Evolutionary conservation across 2,888 invertebrate species (phyloP), one percentile per base, ranked within the genome.

Genomic region (Listrodromus nycthemerus): DNA sequence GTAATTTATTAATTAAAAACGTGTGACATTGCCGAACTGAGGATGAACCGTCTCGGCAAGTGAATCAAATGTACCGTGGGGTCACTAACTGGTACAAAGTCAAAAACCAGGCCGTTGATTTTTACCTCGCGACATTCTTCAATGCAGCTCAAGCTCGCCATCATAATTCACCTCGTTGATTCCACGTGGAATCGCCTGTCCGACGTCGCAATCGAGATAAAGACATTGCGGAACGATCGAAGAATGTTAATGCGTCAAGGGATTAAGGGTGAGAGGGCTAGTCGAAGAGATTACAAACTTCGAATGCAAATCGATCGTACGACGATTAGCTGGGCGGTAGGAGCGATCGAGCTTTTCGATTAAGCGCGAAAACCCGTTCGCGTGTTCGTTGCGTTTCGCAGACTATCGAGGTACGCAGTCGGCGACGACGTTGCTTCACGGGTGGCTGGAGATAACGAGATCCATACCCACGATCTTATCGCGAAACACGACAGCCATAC

Each of bases 401-500:
- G 65, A 37, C 48, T 70, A 65, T 41, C 45, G 52, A 75, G 70
- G 37, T 74, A 61, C 63, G 71, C 69, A 71, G 66, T 33, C 52
- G 71, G 48, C 66, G 78, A 82, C 61, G 79, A 52, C 65, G 58
- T 66, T 67, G 55, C 79, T 82, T 82, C 84, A 84, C 84, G 79
- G 84, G 70, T 84, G 71, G 82, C 75, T 84, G 79, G 82, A 79
- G 82, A 84, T 82, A 84, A 84, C 82, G 55, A 84, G 82, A 84
- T 82, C 84, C 82, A 82, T 71, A 55, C 65, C 69, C 58, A 50
- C 78, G 79, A 84, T 84, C 21, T 84, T 82, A 84, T 84, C 84
- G 79, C 45, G 61, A 76, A 73, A 79, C 84, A 82, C 66, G 84
- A 84, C 79, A 71, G 74, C 82, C 87, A 88, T 89, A 89, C 88